Percentiles rank a stretch among this genome's conserved stretches.
These are phyloP conservation scores for Chironomus tentans DNA, from an alignment of 2,888 invertebrate species.

Conservation along the genomic window DNA sequence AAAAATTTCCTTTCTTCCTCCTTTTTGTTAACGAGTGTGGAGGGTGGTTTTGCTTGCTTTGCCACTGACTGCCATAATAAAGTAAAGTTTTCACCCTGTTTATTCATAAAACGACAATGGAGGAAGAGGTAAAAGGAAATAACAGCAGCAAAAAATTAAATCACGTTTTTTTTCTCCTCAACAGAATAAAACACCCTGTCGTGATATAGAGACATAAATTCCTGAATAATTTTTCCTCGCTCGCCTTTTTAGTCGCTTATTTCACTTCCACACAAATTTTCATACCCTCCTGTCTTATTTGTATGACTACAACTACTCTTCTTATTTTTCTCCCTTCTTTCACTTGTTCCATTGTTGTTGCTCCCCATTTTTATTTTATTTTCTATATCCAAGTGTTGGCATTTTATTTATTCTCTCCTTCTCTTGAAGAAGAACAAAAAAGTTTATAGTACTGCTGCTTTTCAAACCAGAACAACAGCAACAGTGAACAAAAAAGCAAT, in stretches of 20 bases:
- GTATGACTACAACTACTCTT: not conserved
- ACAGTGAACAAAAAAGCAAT: not conserved
- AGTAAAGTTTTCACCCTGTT: not conserved
- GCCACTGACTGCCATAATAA: not conserved
- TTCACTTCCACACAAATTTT: not conserved
- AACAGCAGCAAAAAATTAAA: constrained; percentile 1
- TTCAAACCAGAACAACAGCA: not conserved
- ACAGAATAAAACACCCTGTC: constrained; percentile 1
- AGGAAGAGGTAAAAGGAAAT: not conserved
- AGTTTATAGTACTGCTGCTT: not conserved
- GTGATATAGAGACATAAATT: constrained; percentile 26
- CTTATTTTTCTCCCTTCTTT: not conserved
- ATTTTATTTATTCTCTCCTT: constrained; percentile 21
- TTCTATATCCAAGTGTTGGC: constrained; percentile 14
- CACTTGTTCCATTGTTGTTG: not conserved
- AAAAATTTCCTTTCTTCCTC: not conserved
- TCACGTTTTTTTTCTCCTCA: not conserved
- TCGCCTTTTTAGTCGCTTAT: not conserved
- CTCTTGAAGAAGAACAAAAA: not conserved
- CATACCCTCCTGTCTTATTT: not conserved
- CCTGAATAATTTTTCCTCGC: constrained; percentile 18
- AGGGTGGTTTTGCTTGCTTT: not conserved
- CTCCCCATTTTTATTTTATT: not conserved
- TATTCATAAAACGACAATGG: not conserved
- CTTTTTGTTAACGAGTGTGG: not conserved